Conservation (phyloP, 1,140 invertebrate genomes). For the Hirudo medicinalis region DNA sequence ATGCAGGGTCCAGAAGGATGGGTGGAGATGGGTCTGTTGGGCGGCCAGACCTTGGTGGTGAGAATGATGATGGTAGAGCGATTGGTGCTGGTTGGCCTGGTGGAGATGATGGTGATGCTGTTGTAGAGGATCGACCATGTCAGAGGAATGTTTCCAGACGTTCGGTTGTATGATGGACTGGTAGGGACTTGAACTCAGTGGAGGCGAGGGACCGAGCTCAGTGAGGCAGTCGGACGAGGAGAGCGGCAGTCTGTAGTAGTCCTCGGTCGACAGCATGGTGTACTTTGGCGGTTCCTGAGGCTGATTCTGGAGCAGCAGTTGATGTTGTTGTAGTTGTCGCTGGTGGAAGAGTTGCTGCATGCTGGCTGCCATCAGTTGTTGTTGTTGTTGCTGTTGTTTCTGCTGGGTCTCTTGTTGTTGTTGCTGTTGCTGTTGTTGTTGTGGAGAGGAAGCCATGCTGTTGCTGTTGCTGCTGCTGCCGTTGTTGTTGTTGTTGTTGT, state of each 20-base stretch:
- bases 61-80: background rate
- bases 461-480: background rate
- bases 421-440: background rate
- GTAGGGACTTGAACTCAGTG: background rate
- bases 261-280: background rate
- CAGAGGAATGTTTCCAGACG: background rate
- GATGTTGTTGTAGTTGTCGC: background rate
- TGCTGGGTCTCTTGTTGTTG: too few relatives aligned
- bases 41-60: background rate
- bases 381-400: background rate
- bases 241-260: constrained; percentile 3
- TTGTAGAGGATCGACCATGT: background rate
- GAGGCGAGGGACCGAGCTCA: background rate
- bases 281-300: background rate
- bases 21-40: background rate
- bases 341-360: constrained; percentile 9
- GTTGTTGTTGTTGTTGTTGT: too few relatives aligned
- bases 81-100: background rate
- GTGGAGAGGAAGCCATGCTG: background rate
- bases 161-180: background rate
- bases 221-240: background rate
- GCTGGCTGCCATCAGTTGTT: constrained; percentile 8
- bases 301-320: background rate
- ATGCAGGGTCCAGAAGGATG: constrained; percentile 2
- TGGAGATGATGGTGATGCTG: background rate